Evolutionary conservation across 1,140 invertebrate genomes (phyloP), one percentile per base, ranked within the genome.

Genomic region (Globodera ellingtonae): DNA sequence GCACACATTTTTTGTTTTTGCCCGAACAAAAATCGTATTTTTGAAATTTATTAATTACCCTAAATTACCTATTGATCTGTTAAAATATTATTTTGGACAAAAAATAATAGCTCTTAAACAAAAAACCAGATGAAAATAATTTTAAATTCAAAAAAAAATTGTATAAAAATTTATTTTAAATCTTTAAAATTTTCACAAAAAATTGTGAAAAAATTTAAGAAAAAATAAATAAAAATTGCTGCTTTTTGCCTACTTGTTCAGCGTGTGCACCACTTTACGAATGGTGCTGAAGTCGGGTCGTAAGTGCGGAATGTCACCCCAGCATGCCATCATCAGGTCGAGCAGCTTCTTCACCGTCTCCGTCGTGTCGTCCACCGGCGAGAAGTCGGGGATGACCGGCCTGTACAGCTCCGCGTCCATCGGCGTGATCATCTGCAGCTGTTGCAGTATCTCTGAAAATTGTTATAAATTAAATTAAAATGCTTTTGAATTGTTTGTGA

Each of bases 251-350:
- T 69, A 90, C 89, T 90, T 90, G 72, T 90, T 90, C 18, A 90
- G 81, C 73, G 85, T 82, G 47, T 90, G 81, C 59, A 90, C 86
- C 35, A 88, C 79, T 74, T 86, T 85, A 78, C 90, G 76, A 50
- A 90, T 89, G 15, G 74, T 56, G 21, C 82, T 76, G 72, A 90
- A 97, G 90, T 95, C 94, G 0, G 95, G 95, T 84, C 95, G 90
- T 59, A 96, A 94, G 0, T 92, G 90, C 0, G 94, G 93, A 86
- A 96, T 94, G 87, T 97, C 95, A 0, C 94, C 92, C 95, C 96
- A 98, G 88, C 96, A 97, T 81, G 92, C 92, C 67, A 92, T 91
- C 93, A 97, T 97, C 81, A 97, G 91, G 35, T 93, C 92, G 10
- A 94, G 92, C 0, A 97, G 93, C 85, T 88, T 93, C 92, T 90